Percentiles rank a stretch among this genome's conserved stretches.
These are phyloP conservation scores for Eilema sororculum DNA, from an alignment of 2,888 invertebrate genomes.

Conservation along the genomic window DNA sequence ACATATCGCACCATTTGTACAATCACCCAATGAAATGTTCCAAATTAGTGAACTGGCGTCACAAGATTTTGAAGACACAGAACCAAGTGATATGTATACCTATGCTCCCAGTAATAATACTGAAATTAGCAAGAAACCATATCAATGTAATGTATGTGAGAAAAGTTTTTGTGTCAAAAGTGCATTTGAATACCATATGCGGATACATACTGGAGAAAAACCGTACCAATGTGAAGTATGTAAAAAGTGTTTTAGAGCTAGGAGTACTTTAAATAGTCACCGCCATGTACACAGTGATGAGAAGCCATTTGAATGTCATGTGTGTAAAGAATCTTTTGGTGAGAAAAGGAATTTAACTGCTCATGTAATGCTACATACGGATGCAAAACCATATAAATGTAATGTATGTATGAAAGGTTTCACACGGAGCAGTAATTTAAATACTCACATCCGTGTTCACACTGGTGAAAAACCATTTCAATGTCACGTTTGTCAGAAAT, in stretches of 20 bases:
- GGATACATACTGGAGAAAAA: neutral
- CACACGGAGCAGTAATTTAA: slow-evolving; percentile 1
- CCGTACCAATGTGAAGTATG: slow-evolving; percentile 8
- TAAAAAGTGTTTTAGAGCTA: slow-evolving; percentile 3
- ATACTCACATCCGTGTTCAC: neutral
- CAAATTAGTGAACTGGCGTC: neutral
- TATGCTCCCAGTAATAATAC: neutral
- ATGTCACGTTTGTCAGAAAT: slow-evolving; percentile 1
- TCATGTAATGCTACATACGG: neutral
- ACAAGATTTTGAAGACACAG: neutral
- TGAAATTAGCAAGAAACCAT: neutral
- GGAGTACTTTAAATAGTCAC: slow-evolving; percentile 7
- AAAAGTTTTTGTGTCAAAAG: neutral
- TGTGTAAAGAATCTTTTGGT: slow-evolving; percentile 16
- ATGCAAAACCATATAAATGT: slow-evolving; percentile 8
- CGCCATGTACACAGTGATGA: neutral
- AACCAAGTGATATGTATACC: neutral
- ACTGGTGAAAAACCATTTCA: slow-evolving; percentile 6
- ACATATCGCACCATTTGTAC: neutral
- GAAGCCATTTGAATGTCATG: slow-evolving; percentile 11
- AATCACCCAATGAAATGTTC: neutral
- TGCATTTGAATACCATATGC: neutral
- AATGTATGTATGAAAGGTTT: slow-evolving; percentile 12
- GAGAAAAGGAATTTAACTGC: neutral
- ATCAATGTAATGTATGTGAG: slow-evolving; percentile 10